Percentiles rank a stretch among this genome's conserved stretches.
Evolutionary conservation across 2,113 vertebrate genomes (phyloP).

Genomic region (Scomber scombrus): DNA sequence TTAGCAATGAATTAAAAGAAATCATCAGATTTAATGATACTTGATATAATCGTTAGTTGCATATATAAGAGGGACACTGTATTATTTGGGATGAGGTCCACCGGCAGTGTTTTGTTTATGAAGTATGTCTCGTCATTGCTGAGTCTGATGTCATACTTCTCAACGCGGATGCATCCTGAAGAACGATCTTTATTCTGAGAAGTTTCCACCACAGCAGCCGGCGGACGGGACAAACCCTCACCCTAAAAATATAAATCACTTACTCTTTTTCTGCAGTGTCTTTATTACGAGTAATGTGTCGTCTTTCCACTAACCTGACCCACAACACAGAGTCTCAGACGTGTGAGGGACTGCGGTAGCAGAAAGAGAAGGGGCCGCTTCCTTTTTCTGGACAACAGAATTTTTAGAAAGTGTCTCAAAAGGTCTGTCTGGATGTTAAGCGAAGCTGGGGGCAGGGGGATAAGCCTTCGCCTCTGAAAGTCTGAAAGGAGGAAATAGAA

Average conservation of each 20-base stretch:
- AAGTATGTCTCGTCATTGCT: conserved; percentile 31
- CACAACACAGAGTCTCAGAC: not conserved
- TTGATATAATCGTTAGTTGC: not conserved
- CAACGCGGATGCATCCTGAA: not conserved
- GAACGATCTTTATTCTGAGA: conserved; percentile 19
- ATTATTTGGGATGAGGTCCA: conserved; percentile 1
- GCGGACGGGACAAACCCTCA: conserved; percentile 10
- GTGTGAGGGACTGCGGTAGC: not conserved
- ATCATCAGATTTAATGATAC: not conserved
- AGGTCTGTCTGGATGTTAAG: conserved; percentile 1
- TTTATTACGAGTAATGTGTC: not conserved
- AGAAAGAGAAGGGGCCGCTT: not conserved
- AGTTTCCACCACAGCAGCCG: conserved; percentile 18
- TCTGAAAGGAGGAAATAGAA: conserved; percentile 56
- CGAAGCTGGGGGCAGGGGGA: not conserved
- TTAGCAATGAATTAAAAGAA: too few species aligned
- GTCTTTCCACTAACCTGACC: not conserved
- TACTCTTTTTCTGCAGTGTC: not conserved
- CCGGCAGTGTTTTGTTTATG: conserved; percentile 12
- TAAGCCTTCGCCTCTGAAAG: not conserved
- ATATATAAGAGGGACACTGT: not conserved
- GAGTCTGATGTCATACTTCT: conserved; percentile 57
- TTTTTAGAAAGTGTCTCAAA: conserved; percentile 21
- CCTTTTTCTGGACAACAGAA: not conserved
- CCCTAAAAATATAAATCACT: not conserved